Conservation (phyloP, 2,888 invertebrate species). For the Lobophora halterata region DNA sequence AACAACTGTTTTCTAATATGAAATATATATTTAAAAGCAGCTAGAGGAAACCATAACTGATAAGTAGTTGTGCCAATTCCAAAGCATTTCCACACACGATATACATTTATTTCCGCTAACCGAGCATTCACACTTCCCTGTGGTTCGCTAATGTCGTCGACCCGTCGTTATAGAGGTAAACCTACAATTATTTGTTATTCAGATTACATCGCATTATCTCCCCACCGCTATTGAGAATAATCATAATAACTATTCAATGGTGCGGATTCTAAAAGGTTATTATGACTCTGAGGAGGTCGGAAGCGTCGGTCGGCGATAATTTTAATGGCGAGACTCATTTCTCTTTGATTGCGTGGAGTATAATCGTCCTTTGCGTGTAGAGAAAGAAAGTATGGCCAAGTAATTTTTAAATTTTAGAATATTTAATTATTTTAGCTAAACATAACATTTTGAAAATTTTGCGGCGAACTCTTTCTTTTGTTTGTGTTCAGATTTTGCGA, state of each 20-base stretch:
- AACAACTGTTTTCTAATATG: too few relatives aligned
- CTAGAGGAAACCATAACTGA: background rate
- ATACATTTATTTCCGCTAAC: constrained; percentile 27
- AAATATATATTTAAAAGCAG: too few relatives aligned
- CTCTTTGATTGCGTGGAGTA: constrained; percentile 64
- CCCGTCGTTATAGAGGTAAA: constrained; percentile 34
- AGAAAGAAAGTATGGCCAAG: too few relatives aligned
- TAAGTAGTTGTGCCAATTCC: constrained; percentile 14
- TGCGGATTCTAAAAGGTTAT: constrained; percentile 59
- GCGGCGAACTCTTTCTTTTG: too few relatives aligned
- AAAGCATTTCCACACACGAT: constrained; percentile 24
- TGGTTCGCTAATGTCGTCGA: constrained; percentile 27
- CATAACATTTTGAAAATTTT: too few relatives aligned
- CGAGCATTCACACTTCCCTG: constrained; percentile 31
- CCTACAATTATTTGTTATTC: constrained; percentile 43
- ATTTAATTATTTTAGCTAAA: too few relatives aligned
- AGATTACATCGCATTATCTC: constrained; percentile 46
- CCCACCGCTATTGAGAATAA: constrained; percentile 45
- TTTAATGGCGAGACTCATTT: constrained; percentile 74
- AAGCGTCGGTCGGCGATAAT: constrained; percentile 60
- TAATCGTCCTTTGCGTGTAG: constrained; percentile 53
- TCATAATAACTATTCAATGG: constrained; percentile 52
- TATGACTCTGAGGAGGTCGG: constrained; percentile 72
- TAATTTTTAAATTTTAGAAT: too few relatives aligned
- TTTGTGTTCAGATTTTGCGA: too few relatives aligned